Evolutionary conservation across 2,888 invertebrate genomes (phyloP).

Genomic region (Lasioglossum villosulum): DNA sequence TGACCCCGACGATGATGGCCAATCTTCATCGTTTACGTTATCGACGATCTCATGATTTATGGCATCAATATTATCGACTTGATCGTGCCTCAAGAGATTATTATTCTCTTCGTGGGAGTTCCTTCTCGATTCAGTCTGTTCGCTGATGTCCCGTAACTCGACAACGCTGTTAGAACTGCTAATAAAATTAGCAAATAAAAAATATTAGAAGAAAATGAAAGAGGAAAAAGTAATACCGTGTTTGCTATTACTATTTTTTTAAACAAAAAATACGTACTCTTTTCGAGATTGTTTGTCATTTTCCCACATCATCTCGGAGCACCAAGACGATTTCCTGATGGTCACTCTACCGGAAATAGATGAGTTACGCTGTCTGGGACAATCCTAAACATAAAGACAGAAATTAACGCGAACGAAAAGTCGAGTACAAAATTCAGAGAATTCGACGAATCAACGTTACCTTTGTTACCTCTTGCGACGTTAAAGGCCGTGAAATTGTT

Average conservation of each 20-base stretch:
- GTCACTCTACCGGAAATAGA: constrained; percentile 79
- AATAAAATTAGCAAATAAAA: background rate
- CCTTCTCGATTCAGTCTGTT: constrained; percentile 78
- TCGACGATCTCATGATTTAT: constrained; percentile 17
- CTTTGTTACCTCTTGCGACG: constrained; percentile 78
- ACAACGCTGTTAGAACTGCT: constrained; percentile 78
- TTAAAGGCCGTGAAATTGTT: constrained; percentile 84
- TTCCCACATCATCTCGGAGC: constrained; percentile 78
- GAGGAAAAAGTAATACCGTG: background rate
- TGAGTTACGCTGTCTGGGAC: constrained; percentile 78
- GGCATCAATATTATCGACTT: constrained; percentile 11
- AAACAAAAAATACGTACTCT: constrained; percentile 78
- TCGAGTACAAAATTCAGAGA: background rate
- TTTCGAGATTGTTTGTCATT: constrained; percentile 78
- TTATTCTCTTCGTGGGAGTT: constrained; percentile 80
- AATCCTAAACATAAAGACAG: constrained; percentile 64
- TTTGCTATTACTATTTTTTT: too few relatives aligned
- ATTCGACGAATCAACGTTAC: constrained; percentile 63
- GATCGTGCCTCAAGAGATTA: constrained; percentile 69
- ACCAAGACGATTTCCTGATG: constrained; percentile 80
- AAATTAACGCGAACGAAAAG: background rate
- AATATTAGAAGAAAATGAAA: background rate
- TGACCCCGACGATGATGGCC: constrained; percentile 1
- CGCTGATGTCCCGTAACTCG: constrained; percentile 79
- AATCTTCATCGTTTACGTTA: constrained; percentile 12